Percentiles rank a stretch among this genome's conserved stretches.
phyloP scores from a whole-genome alignment of 2,888 invertebrate genomes.

The Cepaea hortensis region DNA sequence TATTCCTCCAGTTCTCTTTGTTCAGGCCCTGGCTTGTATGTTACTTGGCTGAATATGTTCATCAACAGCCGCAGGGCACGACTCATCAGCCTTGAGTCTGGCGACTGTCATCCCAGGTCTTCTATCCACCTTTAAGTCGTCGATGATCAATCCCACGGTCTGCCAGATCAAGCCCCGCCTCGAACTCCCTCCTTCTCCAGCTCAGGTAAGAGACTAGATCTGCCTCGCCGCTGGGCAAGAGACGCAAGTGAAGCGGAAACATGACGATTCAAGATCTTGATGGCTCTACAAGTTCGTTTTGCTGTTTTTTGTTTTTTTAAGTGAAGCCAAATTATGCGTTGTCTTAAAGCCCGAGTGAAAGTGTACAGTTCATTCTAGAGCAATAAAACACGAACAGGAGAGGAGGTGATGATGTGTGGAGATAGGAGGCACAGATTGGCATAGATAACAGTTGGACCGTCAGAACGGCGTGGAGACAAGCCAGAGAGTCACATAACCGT shows the following conservation, averaged over 20 bases:
- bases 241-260: not conserved
- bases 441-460: too few relatives aligned
- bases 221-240: slow-evolving; percentile 8
- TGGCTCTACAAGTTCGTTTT: not conserved
- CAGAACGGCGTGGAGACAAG: too few relatives aligned
- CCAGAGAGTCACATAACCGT: too few relatives aligned
- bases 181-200: not conserved
- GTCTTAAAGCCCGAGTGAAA: too few relatives aligned
- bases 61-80: not conserved
- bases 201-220: slow-evolving; percentile 1
- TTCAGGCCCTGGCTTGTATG: not conserved
- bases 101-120: slow-evolving; percentile 15
- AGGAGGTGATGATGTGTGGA: not conserved
- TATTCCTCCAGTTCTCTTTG: not conserved
- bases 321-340: too few relatives aligned
- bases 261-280: slow-evolving; percentile 1
- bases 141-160: slow-evolving; percentile 19
- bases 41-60: not conserved
- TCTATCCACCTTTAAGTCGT: not conserved
- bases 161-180: not conserved
- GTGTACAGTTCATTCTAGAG: too few relatives aligned
- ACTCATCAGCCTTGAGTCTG: not conserved
- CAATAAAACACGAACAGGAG: not conserved
- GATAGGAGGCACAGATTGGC: too few relatives aligned
- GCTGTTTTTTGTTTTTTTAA: too few relatives aligned